phyloP scores from a whole-genome alignment of 2,888 invertebrate genomes.

The Gymnosoma rotundatum region DNA sequence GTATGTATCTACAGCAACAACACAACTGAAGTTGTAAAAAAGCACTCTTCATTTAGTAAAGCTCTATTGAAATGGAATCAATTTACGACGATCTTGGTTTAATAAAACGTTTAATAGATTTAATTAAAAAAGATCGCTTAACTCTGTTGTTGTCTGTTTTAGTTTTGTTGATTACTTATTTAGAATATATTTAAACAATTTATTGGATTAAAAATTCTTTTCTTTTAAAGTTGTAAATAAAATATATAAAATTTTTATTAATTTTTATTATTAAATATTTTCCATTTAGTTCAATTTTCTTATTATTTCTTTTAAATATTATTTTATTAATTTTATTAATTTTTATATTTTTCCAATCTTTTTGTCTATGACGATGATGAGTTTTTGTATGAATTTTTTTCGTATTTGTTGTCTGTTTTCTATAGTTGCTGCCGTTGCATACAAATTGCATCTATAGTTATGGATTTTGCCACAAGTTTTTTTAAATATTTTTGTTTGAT shows the following conservation, averaged over 20 bases:
- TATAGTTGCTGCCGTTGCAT: conserved; percentile 56
- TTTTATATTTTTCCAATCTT: conserved; percentile 28
- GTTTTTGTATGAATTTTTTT: conserved; percentile 43
- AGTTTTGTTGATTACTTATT: neutral
- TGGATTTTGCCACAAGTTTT: conserved; percentile 37
- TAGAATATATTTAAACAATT: neutral
- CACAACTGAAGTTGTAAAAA: neutral
- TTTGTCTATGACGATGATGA: conserved; percentile 43
- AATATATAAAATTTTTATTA: conserved; percentile 64
- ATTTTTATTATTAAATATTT: conserved; percentile 52
- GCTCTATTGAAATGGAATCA: neutral
- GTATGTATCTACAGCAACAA: neutral
- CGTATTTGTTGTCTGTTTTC: conserved; percentile 58
- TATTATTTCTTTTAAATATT: conserved; percentile 10
- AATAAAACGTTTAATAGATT: conserved; percentile 29
- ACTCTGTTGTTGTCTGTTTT: conserved; percentile 34
- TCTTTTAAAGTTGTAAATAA: conserved; percentile 60
- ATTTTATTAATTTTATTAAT: conserved; percentile 2
- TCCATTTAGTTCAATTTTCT: conserved; percentile 48
- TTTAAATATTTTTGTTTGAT: conserved; percentile 36
- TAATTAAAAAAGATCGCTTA: conserved; percentile 41
- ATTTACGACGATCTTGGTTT: neutral
- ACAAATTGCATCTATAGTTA: conserved; percentile 61
- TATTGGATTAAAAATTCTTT: conserved; percentile 23
- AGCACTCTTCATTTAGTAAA: neutral